Evolutionary conservation across 2,797 vertebrate species (phyloP), one percentile per base, ranked within the genome.

Genomic region (Poecile montanus): DNA sequence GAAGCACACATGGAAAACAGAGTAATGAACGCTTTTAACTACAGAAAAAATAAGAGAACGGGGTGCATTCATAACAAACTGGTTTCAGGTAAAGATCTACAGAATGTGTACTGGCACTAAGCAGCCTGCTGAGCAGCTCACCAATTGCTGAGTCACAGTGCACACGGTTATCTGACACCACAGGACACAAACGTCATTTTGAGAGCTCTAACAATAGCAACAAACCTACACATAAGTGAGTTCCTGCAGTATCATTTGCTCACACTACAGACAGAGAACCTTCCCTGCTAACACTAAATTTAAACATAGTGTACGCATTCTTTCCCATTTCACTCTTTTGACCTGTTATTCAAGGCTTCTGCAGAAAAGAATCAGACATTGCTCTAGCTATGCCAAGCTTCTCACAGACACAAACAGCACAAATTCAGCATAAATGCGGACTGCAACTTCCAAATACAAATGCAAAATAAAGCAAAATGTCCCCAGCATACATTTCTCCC

Each of bases 111-210:
- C 15, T 6, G 30, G 47, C 54, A 74, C 3, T 3, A 44, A 36
- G 56, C 0, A 76, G 26, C 26, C 51, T 32, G n/a, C 25, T 22
- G 17, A 50, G 56, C 40, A 51, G 79, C 70, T 66, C 54, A 26
- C 34, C 90, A 72, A 90, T 3, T 81, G 94, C 95, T 93, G 96
- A 96, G 89, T 96, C 96, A 96, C 36, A 56, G 38, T 18, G 48
- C 75, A 88, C 54, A 6, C 3, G 45, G 51, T 29, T 68, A 92
- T 54, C 58, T 62, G 38, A 56, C 51, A 62, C 61, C 54, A 70
- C 25, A 34, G 45, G n/a, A 65, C 48, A 61, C 1, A 2, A 48
- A 53, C 0, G 10, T 58, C 75, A 68, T 54, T 94, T 11, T 47
- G 27, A 72, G 17, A 80, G 47, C 50, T 93, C 84, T 53, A 85